phyloP scores from a whole-genome alignment of 2,888 invertebrate genomes.

The Hermodice carunculata region DNA sequence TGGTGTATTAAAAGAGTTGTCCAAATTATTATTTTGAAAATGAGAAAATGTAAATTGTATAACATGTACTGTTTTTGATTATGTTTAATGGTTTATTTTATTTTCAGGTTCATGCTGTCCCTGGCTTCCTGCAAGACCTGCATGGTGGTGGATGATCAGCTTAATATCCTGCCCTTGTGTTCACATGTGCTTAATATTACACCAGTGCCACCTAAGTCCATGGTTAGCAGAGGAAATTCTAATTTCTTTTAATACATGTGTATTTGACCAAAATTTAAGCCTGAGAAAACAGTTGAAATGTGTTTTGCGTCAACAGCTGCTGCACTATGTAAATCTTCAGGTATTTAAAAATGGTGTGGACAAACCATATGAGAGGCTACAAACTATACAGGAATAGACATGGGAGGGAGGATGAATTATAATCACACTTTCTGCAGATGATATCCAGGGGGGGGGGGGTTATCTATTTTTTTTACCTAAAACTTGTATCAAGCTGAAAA shows the following conservation, averaged over 20 bases:
- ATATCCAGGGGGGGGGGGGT: no score
- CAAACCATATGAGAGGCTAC: no score
- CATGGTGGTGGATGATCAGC: constrained; percentile 93
- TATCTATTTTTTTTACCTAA: no score
- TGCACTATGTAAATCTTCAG: no score
- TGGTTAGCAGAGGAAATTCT: constrained; percentile 43
- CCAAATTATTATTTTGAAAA: not conserved
- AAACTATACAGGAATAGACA: no score
- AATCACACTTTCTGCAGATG: no score
- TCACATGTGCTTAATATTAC: constrained; percentile 87
- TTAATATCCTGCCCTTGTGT: constrained; percentile 92
- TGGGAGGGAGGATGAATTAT: no score
- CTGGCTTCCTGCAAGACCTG: constrained; percentile 88
- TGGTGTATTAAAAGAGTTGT: not conserved
- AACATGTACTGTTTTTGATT: not conserved
- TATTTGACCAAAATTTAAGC: not conserved
- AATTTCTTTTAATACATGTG: not conserved
- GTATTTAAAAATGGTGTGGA: no score
- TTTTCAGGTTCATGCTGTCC: constrained; percentile 83
- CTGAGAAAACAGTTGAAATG: no score
- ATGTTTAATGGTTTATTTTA: not conserved
- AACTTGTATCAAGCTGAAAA: no score
- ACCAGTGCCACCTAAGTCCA: constrained; percentile 73
- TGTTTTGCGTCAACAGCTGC: no score
- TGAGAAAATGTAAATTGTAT: not conserved